Conservation (phyloP, 92 coral and sea anemone species). For the Palythoa heliodiscus region DNA sequence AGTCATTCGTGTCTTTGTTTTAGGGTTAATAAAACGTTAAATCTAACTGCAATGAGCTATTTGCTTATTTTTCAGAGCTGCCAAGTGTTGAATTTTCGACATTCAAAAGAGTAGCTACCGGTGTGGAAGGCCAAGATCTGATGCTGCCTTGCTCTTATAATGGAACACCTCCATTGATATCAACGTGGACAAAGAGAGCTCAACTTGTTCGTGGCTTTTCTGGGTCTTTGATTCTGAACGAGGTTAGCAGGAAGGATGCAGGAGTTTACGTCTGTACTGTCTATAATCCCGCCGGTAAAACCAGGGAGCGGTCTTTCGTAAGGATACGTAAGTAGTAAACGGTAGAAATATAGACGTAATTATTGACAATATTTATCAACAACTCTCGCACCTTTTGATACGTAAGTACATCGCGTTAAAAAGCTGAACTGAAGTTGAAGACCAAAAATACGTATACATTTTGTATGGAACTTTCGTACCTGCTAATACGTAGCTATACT, state of each 20-base stretch:
- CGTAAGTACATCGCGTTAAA: no score
- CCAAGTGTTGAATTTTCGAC: slow-evolving; percentile 58
- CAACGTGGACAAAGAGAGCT: slow-evolving; percentile 66
- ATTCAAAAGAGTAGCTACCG: slow-evolving; percentile 42
- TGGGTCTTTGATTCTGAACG: slow-evolving; percentile 36
- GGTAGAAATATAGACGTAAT: no score
- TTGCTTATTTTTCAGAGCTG: slow-evolving; percentile 46
- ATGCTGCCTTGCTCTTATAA: slow-evolving; percentile 48
- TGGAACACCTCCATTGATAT: slow-evolving; percentile 70
- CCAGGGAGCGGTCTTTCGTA: slow-evolving; percentile 49
- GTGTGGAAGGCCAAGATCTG: slow-evolving; percentile 58
- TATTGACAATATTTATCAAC: no score
- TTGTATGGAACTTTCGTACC: no score
- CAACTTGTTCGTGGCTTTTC: slow-evolving; percentile 4
- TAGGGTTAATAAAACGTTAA: no score
- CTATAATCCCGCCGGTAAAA: slow-evolving; percentile 83
- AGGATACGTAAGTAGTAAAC: slow-evolving; percentile 49
- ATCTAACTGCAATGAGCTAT: no score
- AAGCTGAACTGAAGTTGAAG: no score
- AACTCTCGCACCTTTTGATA: no score
- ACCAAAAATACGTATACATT: no score
- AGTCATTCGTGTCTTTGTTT: no score
- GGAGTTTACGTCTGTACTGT: slow-evolving; percentile 78
- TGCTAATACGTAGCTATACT: no score
- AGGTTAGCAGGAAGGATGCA: slow-evolving; percentile 59